Base-by-base conservation (phyloP, 2,113 vertebrate species). In the Pteropus alecto region DNA sequence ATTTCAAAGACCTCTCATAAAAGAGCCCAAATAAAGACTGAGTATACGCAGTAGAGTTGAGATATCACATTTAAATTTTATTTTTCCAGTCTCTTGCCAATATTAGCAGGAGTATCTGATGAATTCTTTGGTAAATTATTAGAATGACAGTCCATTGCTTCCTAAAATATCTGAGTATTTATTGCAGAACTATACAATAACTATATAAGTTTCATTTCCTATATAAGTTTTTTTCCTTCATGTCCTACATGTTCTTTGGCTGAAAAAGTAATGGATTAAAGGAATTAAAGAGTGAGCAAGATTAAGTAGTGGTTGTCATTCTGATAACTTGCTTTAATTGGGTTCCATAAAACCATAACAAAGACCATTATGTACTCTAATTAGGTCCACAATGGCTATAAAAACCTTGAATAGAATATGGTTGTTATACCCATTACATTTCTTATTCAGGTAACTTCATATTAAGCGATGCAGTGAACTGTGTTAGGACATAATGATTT, bases 321-420 rank as follows among this genome's bases (percentile, higher is more conserved):
- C 78, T 2, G 6, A 41, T 41, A 71, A 51, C 33, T 85, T 76
- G 63, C 88, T 96, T 73, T 78, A 93, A 93, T 58, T 56, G 60
- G 6, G 21, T 51, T 97, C 65, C 87, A 51, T 93, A 78, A 94
- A 95, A 91, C 35, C 61, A 90, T 87, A 82, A 94, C 67, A 92
- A 94, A 84, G 73, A 35, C 63, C 0, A 41, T 93, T 82, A 94
- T 86, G 33, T 81, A 67, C 41, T 89, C 16, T 89, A 83, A 96
- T 89, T 77, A 89, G 93, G n/a, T 9, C 48, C 63, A 18, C 54
- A 77, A 76, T 71, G 60, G n/a, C 58, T 70, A 67, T 87, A 95
- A 97, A 93, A 82, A n/a, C 19, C 54, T 85, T 93, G 83, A 71
- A 67, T 96, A 86, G 60, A 96, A 76, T 77, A 67, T 86, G 24